Conservation (phyloP, 1,140 invertebrate species). For the Drosophila sp. region DNA sequence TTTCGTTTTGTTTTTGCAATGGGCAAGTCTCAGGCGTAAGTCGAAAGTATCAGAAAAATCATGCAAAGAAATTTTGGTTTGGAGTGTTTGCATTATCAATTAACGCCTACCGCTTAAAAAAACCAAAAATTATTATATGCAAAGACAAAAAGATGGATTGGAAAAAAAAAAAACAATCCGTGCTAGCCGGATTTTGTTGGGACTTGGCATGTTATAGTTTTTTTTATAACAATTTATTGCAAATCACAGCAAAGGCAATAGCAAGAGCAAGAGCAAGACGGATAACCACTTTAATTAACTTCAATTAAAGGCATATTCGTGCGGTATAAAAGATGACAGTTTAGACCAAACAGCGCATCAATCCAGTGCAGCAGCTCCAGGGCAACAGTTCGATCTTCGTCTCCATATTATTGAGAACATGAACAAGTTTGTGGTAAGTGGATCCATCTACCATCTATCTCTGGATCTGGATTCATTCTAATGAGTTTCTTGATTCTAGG, state of each 20-base stretch:
- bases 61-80: conserved; percentile 38
- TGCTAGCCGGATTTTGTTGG: conserved; percentile 69
- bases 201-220: conserved; percentile 62
- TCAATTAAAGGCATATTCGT: conserved; percentile 61
- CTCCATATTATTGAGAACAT: conserved; percentile 36
- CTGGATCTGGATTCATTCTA: background rate
- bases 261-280: conserved; percentile 12
- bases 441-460: background rate
- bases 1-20: background rate
- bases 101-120: conserved; percentile 51
- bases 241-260: conserved; percentile 44
- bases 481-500: background rate
- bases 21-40: conserved; percentile 14
- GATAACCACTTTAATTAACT: conserved; percentile 76
- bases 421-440: conserved; percentile 78
- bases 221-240: conserved; percentile 74
- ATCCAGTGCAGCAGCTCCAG: conserved; percentile 59
- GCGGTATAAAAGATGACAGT: conserved; percentile 62
- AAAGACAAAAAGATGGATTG: conserved; percentile 1
- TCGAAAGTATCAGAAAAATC: conserved; percentile 12
- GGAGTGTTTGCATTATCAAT: conserved; percentile 51
- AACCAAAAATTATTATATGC: background rate
- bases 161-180: conserved; percentile 39
- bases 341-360: conserved; percentile 42
- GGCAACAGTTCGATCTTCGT: conserved; percentile 37